Evolutionary conservation across 2,797 vertebrate species (phyloP).

Genomic region (Girardinus metallicus): DNA sequence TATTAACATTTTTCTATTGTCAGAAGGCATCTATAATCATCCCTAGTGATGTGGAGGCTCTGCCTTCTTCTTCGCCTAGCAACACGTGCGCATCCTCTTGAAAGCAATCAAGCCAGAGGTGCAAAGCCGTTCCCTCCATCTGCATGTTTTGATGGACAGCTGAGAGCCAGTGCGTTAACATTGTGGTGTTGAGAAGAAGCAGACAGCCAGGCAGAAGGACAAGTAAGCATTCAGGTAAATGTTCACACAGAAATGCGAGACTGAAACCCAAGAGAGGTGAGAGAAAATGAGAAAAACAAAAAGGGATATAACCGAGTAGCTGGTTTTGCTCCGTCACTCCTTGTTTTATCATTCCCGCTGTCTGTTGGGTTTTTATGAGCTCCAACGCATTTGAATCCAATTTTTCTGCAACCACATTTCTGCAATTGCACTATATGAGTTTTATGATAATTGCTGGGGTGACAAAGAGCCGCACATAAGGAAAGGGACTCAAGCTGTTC

Average conservation of each 20-base stretch:
- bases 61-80: conserved; percentile 11
- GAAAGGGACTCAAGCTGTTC: neutral
- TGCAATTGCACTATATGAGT: conserved; percentile 10
- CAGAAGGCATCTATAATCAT: neutral
- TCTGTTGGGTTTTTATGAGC: conserved; percentile 11
- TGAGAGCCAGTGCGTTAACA: conserved; percentile 35
- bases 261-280: conserved; percentile 18
- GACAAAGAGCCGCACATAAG: neutral
- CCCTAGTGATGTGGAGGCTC: neutral
- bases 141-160: conserved; percentile 42
- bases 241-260: conserved; percentile 24
- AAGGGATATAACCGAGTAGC: neutral
- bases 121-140: conserved; percentile 32
- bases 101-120: conserved; percentile 15
- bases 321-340: neutral
- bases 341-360: neutral
- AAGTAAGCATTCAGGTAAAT: conserved; percentile 32
- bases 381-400: neutral
- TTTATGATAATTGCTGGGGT: conserved; percentile 15
- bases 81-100: conserved; percentile 12
- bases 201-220: conserved; percentile 32
- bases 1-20: neutral
- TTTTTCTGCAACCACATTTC: conserved; percentile 10
- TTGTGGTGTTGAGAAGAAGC: conserved; percentile 32
- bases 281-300: conserved; percentile 15